Evolutionary conservation across 2,888 invertebrate species (phyloP).

Genomic region (Meliscaeva auricollis): DNA sequence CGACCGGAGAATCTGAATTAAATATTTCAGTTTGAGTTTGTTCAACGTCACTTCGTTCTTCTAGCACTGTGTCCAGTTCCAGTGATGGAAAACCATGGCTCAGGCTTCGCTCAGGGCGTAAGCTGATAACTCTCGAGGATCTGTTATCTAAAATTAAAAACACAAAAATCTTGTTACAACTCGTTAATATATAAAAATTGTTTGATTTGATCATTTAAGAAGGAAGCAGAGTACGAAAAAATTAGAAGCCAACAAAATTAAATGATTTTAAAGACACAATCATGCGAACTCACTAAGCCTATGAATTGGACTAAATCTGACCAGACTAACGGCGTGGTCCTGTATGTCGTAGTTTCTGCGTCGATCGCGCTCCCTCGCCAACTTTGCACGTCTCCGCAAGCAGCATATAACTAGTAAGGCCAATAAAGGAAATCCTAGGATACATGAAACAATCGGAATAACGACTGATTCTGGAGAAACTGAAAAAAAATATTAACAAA

Average conservation of each 20-base stretch:
- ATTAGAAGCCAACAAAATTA: conserved; percentile 9
- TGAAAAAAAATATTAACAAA: conserved; percentile 82
- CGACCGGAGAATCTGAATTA: conserved; percentile 83
- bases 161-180: no score
- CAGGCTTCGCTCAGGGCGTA: conserved; percentile 88
- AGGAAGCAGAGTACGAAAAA: not conserved
- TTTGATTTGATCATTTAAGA: no score
- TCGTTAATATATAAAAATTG: no score
- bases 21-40: conserved; percentile 86
- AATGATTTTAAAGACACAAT: conserved; percentile 76
- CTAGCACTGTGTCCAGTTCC: conserved; percentile 93
- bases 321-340: conserved; percentile 92
- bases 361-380: conserved; percentile 92
- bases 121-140: conserved; percentile 86
- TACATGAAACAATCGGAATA: conserved; percentile 94
- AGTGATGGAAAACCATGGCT: conserved; percentile 91
- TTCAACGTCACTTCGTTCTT: conserved; percentile 92
- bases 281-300: conserved; percentile 87
- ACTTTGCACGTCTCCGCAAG: conserved; percentile 91
- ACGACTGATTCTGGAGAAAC: conserved; percentile 95
- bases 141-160: conserved; percentile 83
- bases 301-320: conserved; percentile 90
- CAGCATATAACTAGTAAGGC: conserved; percentile 95
- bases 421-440: conserved; percentile 94
- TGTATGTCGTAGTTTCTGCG: conserved; percentile 92